Evolutionary conservation across 2,797 vertebrate genomes (phyloP), one percentile per base, ranked within the genome.

Genomic region (Brotula barbata): DNA sequence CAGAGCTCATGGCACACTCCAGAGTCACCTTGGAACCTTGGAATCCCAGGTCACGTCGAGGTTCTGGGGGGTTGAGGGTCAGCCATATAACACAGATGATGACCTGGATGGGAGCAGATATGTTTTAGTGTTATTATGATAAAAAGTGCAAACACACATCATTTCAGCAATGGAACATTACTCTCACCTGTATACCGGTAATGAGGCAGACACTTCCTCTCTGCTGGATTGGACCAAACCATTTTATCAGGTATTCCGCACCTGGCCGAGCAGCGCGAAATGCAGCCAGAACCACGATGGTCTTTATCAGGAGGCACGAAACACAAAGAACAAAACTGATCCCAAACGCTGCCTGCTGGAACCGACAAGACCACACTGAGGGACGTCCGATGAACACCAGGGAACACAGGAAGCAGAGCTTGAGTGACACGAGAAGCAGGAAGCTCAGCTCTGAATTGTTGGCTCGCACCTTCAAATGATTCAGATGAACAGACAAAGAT

Each of bases 371-470:
- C 84, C 85, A 84, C 40, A 51, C 66, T 25, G 53, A 44, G 3
- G 89, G 89, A 20, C 60, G 82, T 7, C 88, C 89, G 15, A 89
- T 89, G 59, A 90, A 91, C 40, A 88, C 71, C 61, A 91, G 77
- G 0, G 87, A 86, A 72, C 89, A 91, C 55, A 91, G 71, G 70
- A 90, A 91, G 71, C 89, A 90, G 49, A 90, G 83, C 62, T 89
- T 88, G 37, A 91, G 78, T 0, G 89, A 89, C 63, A 87, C 9
- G 15, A 91, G 87, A 9, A 89, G 81, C 60, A 89, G 71, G 70
- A 90, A 91, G 72, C 89, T 91, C 60, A 92, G 68, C 37, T 91
- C 90, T 3, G 88, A 90, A 57, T 91, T 91, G 76, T 92, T 91
- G 49, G 89, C 89, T 37, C 88, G 76, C 0, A 90, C 89, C 75